Evolutionary conservation across 30 jellyfish, hydroid and myxozoan species (phyloP), one percentile per base, ranked within the genome.

Genomic region (Hydra vulgaris): DNA sequence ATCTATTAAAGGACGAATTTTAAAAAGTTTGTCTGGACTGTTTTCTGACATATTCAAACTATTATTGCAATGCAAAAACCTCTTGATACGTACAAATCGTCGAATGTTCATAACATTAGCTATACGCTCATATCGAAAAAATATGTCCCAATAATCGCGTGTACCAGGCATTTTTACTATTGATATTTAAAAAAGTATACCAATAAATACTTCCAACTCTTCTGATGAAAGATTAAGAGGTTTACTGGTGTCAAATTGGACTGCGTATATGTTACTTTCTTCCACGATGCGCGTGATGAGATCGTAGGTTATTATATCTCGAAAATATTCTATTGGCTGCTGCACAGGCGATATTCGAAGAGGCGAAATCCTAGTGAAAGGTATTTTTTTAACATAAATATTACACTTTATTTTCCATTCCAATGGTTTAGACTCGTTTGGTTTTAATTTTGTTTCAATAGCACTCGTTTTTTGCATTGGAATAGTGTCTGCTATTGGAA

Each of bases 291-390:
- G 76, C 25, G 76, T 69, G 26, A 69, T 69, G 27, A 69, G 25
- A 23, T 69, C 76, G 25, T 69, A 21, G 76, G 8, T 69, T 21
- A 15, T 69, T 20, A 69, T 20, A 69, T 69, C 76, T 69, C 15
- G 61, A 20, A 69, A 69, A 69, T 69, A 69, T 69, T 69, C 76
- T 20, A 23, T 69, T 21, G 15, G 76, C 27, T 69, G 26, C 25
- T 69, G 76, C 25, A 69, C 76, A 69, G 76, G 76, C 27, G 15
- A 69, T 69, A 20, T 21, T 21, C 76, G 8, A 69, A 69, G 76
- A 20, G 76, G 76, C 8, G 76, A 15, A 69, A 20, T 69, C 26
- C 76, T 15, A 69, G 76, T 69, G 15, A 69, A 69, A 20, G 76
- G 76, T 20, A 69, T 21, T 21, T 69, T n/a, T 69, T 20, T 69